phyloP scores from a whole-genome alignment of 2,797 vertebrate genomes.

The Poecilia gillii region DNA sequence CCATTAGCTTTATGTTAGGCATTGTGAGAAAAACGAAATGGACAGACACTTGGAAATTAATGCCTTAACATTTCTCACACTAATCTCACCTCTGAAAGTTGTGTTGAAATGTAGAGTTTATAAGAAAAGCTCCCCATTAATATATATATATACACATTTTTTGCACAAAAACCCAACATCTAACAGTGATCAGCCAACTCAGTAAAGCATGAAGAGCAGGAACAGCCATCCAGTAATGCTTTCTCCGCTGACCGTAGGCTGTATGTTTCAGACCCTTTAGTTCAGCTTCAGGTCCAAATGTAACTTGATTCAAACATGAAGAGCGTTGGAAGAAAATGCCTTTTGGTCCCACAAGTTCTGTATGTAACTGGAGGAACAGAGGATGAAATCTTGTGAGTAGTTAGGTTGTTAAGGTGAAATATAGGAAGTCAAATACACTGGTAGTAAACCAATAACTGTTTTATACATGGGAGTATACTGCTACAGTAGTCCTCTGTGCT shows the following conservation, averaged over 20 bases:
- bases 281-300: background rate
- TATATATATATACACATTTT: background rate
- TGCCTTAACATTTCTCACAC: conserved; percentile 9
- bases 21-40: conserved; percentile 35
- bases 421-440: background rate
- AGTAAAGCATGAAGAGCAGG: background rate
- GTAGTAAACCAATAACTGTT: background rate
- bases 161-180: background rate
- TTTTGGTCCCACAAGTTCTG: background rate
- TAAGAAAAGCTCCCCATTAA: background rate
- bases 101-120: background rate
- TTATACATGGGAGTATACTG: background rate
- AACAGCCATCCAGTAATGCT: background rate
- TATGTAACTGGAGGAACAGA: background rate
- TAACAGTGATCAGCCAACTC: too few relatives aligned
- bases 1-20: conserved; percentile 63
- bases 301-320: background rate
- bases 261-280: background rate
- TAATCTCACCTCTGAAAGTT: conserved; percentile 18
- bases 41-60: conserved; percentile 48
- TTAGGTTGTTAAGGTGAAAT: background rate
- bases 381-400: background rate
- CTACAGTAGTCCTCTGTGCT: background rate
- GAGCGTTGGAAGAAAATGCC: background rate
- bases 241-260: background rate